Conservation (phyloP, 2,113 vertebrate species). For the Marmota monax region DNA sequence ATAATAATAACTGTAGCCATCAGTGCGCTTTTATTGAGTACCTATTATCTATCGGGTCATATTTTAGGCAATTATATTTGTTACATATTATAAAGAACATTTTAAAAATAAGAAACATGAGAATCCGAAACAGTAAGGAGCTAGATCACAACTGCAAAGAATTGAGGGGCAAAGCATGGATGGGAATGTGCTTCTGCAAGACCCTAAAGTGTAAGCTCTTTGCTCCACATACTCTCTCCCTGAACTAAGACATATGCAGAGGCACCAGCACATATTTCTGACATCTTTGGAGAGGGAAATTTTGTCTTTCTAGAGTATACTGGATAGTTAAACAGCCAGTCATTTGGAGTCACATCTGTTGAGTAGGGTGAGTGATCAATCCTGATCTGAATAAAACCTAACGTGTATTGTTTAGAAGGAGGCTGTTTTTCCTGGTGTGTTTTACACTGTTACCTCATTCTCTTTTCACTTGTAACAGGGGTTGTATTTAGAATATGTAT, state of each 20-base stretch:
- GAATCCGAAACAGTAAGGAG: background rate
- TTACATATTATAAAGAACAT: background rate
- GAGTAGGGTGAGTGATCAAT: background rate
- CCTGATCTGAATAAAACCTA: background rate
- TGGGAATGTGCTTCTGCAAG: background rate
- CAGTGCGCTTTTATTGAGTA: background rate
- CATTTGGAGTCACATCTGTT: background rate
- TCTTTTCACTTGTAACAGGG: background rate
- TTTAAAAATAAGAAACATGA: constrained; percentile 30
- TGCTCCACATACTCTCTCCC: background rate
- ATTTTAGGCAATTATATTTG: background rate
- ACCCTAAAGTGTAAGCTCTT: background rate
- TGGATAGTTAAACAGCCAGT: background rate
- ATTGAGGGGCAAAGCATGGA: background rate
- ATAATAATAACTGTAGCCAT: background rate
- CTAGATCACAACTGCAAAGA: background rate
- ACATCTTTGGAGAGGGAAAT: background rate
- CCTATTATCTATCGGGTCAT: background rate
- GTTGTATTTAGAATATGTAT: background rate
- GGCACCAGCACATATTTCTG: background rate
- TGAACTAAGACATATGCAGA: background rate
- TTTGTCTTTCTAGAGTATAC: background rate
- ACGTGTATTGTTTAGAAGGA: background rate
- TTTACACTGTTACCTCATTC: background rate
- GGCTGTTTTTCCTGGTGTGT: background rate